Evolutionary conservation across 2,797 vertebrate genomes (phyloP).

Genomic region (Darevskia mixta): DNA sequence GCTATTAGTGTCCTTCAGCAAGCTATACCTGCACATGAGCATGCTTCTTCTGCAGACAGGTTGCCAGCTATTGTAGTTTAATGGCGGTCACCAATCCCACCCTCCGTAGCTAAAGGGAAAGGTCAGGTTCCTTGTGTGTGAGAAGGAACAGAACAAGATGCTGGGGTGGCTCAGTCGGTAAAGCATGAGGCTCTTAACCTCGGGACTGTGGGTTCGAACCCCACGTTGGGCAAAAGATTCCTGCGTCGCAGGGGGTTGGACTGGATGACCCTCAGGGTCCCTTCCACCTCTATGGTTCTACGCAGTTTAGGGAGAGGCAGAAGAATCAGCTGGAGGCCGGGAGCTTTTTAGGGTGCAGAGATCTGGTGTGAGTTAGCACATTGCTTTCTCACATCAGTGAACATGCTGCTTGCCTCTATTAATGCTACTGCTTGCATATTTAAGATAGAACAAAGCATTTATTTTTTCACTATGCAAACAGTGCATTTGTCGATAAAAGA

Average conservation of each 20-base stretch:
- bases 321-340: not conserved
- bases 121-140: not conserved
- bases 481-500: too few species aligned
- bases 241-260: too few species aligned
- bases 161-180: too few species aligned
- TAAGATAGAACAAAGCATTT: not conserved
- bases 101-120: not conserved
- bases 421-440: not conserved
- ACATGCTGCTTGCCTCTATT: not conserved
- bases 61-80: not conserved
- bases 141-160: not conserved
- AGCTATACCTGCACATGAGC: too few species aligned
- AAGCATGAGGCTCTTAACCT: too few species aligned
- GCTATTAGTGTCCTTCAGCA: too few species aligned
- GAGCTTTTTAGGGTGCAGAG: not conserved
- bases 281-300: not conserved
- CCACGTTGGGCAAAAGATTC: too few species aligned
- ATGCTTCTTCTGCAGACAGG: too few species aligned
- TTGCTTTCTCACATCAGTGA: not conserved
- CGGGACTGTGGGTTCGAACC: too few species aligned
- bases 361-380: not conserved
- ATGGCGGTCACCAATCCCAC: not conserved
- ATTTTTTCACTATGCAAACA: not conserved
- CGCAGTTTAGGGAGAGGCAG: not conserved
- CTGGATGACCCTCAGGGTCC: too few species aligned